A percentile compares a stretch with the other conserved stretches of the same genome.
phyloP scores from a whole-genome alignment of 1,140 invertebrate genomes.

The Myzus persicae region DNA sequence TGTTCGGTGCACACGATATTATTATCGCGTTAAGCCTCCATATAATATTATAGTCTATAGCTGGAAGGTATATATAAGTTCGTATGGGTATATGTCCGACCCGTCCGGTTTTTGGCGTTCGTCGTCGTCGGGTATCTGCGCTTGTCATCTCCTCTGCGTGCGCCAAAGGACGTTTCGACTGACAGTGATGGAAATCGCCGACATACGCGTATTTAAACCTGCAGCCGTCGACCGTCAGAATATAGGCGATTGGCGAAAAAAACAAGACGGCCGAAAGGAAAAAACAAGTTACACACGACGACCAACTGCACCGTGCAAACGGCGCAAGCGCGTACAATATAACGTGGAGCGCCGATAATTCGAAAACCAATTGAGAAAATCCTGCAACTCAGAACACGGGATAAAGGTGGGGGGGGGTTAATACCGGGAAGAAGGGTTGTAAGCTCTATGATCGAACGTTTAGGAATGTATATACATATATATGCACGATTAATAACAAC shows the following conservation, averaged over 20 bases:
- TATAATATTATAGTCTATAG: neutral
- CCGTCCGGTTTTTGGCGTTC: neutral
- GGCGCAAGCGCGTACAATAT: no score
- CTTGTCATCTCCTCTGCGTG: neutral
- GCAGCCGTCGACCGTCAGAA: neutral
- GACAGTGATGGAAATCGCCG: conserved; percentile 7
- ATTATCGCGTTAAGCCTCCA: neutral
- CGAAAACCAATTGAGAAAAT: neutral
- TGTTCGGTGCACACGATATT: neutral
- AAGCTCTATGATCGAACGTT: neutral
- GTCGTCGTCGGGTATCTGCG: neutral
- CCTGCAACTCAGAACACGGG: neutral
- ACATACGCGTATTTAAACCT: neutral
- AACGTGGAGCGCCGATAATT: no score
- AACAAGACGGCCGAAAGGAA: neutral
- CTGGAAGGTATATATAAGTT: neutral
- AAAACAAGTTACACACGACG: neutral
- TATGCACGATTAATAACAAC: neutral
- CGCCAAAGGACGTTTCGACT: neutral
- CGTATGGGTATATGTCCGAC: neutral
- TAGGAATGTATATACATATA: neutral
- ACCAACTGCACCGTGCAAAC: no score
- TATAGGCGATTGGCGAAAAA: neutral
- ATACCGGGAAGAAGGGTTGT: neutral
- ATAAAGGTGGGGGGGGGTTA: no score